Evolutionary conservation across 35 echinoderm and acorn worm genomes (phyloP).

Genomic region (Ptychodera flava): DNA sequence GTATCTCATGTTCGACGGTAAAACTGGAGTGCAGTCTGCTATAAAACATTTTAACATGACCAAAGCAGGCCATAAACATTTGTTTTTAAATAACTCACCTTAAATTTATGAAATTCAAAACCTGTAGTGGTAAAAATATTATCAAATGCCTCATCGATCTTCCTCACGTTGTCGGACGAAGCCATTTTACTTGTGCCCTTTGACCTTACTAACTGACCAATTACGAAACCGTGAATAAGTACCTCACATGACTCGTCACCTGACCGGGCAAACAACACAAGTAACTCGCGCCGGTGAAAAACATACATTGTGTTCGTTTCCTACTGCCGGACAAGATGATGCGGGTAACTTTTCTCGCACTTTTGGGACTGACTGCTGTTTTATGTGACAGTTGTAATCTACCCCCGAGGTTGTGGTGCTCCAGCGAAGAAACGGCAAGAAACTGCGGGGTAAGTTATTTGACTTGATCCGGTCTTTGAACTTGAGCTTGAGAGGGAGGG

Average conservation of each 20-base stretch:
- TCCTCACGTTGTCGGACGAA: neutral
- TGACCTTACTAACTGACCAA: neutral
- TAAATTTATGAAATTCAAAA: conserved; percentile 67
- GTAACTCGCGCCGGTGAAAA: neutral
- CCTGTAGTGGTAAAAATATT: conserved; percentile 42
- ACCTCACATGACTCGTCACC: neutral
- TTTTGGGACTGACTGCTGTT: neutral
- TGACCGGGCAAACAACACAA: neutral
- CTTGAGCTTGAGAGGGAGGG: too few relatives aligned
- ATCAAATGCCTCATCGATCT: neutral
- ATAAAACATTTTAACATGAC: too few relatives aligned
- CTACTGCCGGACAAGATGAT: neutral
- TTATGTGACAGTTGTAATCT: conserved; percentile 13
- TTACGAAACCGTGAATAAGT: neutral
- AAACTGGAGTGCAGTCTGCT: too few relatives aligned
- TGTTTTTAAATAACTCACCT: conserved; percentile 33
- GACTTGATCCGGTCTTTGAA: too few relatives aligned
- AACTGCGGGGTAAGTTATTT: conserved; percentile 27
- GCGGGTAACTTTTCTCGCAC: neutral
- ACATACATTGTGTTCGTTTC: neutral
- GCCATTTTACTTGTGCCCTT: neutral
- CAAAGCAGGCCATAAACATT: too few relatives aligned
- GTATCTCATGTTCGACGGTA: too few relatives aligned
- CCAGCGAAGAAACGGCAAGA: conserved; percentile 25
- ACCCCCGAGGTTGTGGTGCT: conserved; percentile 39